Conservation (phyloP, 1,140 invertebrate genomes). For the Archegozetes longisetosus region DNA sequence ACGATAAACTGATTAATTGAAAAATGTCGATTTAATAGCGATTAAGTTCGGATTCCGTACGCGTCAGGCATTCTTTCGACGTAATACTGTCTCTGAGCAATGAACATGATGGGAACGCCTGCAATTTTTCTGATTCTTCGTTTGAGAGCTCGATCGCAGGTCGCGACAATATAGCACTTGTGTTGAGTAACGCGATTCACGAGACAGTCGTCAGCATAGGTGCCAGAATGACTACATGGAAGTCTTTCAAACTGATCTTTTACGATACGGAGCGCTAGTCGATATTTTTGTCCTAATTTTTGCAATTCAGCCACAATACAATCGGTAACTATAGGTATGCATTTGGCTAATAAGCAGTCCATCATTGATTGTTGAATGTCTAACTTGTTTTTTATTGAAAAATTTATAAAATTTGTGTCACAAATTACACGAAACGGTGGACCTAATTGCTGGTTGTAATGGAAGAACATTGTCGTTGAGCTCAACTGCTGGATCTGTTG, state of each 20-base stretch:
- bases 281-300: constrained; percentile 88
- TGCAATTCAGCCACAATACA: constrained; percentile 98
- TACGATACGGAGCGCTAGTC: constrained; percentile 84
- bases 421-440: constrained; percentile 93
- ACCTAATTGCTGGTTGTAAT: constrained; percentile 96
- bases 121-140: constrained; percentile 92
- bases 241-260: constrained; percentile 91
- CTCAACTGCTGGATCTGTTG: constrained; percentile 69
- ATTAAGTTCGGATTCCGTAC: constrained; percentile 43
- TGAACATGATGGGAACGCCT: constrained; percentile 97
- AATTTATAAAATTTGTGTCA: constrained; percentile 99
- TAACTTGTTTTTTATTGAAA: constrained; percentile 95
- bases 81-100: constrained; percentile 73
- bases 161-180: constrained; percentile 98
- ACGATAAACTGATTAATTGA: too few species aligned
- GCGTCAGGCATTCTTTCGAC: constrained; percentile 98
- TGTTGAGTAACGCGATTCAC: constrained; percentile 89
- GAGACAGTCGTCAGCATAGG: constrained; percentile 97
- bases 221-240: constrained; percentile 89
- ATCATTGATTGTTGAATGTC: constrained; percentile 96
- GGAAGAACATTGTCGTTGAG: constrained; percentile 56
- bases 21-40: too few species aligned
- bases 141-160: constrained; percentile 95
- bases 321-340: constrained; percentile 94
- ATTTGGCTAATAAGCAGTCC: constrained; percentile 97